Evolutionary conservation across 2,888 invertebrate genomes (phyloP), one percentile per base, ranked within the genome.

Genomic region (Leucoma salicis): DNA sequence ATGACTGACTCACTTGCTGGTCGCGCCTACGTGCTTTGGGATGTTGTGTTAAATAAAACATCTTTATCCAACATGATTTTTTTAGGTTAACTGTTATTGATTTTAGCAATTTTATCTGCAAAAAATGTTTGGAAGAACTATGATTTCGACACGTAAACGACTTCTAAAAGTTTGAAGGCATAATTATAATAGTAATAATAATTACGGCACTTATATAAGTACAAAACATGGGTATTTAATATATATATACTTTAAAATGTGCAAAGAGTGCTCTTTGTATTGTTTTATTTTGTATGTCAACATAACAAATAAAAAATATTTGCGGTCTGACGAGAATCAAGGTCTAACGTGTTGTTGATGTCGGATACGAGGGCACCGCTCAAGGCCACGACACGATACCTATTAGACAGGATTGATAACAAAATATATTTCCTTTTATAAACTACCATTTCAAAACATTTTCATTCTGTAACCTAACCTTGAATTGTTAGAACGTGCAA

Each of bases 1-100:
- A 52, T 60, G 66, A 52, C 72, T 82, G 83, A 84, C 64, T 86
- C 84, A 84, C 55, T n/a, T n/a, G n/a, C n/a, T 63, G 67, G 74
- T 74, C 75, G 76, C 77, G 73, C 74, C 73, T 77, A 72, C 71
- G 46, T 51, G 42, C 60, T 64, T 69, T n/a, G 63, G 65, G 63
- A 57, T 56, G 65, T 50, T 59, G 56, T 51, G 49, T 52, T 57
- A 57, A 57, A 65, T 68, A 72, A 59, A 29, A 29, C 29, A 58
- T 61, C 46, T 8, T 21, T 21, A 21, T 2, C 21, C 8, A 21
- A 21, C 21, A 21, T 21, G 6, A 8, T 21, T 21, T 8, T 21
- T 21, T 21, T 16, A 21, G 6, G 8, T 21, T 16, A 21, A 27
- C 31, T 35, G 31, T 35, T 4, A 14, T n/a, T 29, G 14, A 14